These are phyloP conservation scores for Asobara japonica DNA, from an alignment of 1,140 invertebrate genomes.

Conservation along the genomic window DNA sequence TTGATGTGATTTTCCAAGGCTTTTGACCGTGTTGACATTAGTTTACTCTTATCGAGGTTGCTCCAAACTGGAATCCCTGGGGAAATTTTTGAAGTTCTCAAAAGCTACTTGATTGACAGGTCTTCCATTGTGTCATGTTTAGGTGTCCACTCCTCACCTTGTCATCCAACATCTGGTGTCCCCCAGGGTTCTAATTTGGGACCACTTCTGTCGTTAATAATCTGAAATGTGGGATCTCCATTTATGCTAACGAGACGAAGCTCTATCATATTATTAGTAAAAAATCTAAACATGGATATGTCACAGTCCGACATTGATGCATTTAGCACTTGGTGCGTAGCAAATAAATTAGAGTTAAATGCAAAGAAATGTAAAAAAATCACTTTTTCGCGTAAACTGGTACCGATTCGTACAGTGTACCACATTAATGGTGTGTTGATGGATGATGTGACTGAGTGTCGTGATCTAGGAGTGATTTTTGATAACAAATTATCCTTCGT, in stretches of 20 bases:
- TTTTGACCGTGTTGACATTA: constrained; percentile 45
- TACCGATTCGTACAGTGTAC: neutral
- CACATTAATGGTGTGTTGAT: neutral
- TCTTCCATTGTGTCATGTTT: no score
- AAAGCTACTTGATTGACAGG: no score
- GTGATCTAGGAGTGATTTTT: constrained; percentile 19
- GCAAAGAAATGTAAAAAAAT: neutral
- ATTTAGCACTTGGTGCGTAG: neutral
- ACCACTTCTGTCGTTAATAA: neutral
- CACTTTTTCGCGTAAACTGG: neutral
- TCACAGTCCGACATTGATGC: neutral
- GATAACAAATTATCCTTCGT: constrained; percentile 11
- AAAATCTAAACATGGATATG: neutral
- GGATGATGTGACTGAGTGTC: neutral
- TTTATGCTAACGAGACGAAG: neutral
- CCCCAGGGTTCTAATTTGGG: constrained; percentile 29
- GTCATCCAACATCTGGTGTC: constrained; percentile 2
- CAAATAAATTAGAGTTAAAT: neutral
- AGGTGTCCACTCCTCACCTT: neutral
- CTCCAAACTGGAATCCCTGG: neutral
- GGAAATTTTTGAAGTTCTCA: neutral
- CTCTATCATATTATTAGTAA: neutral
- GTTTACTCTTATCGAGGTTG: constrained; percentile 8
- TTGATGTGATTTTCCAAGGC: no score
- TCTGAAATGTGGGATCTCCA: neutral